Evolutionary conservation across 2,888 invertebrate species (phyloP).

Genomic region (Drosophila antonietae): DNA sequence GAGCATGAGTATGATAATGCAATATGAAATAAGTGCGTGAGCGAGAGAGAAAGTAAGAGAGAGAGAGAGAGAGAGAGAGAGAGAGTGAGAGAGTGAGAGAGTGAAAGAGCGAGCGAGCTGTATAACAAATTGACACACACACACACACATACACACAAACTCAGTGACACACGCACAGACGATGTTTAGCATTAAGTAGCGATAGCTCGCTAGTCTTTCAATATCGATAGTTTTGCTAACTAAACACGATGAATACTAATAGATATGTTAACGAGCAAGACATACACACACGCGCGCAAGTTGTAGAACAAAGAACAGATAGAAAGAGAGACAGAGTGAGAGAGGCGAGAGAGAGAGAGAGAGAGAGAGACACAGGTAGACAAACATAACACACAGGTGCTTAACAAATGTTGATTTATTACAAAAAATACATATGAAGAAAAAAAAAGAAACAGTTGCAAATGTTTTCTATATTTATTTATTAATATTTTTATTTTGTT

Average conservation of each 20-base stretch:
- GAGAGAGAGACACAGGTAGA: constrained; percentile 23
- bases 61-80: no score
- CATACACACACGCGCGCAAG: constrained; percentile 2
- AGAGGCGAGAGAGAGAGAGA: constrained; percentile 32
- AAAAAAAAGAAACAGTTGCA: constrained; percentile 39
- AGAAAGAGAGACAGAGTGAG: constrained; percentile 22
- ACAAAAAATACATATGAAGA: constrained; percentile 3
- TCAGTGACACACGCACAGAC: not conserved
- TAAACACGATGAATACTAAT: constrained; percentile 25
- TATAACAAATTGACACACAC: constrained; percentile 19
- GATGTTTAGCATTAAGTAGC: not conserved
- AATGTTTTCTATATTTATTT: constrained; percentile 49
- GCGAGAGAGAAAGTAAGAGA: not conserved
- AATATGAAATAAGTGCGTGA: constrained; percentile 6
- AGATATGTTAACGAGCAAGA: constrained; percentile 8
- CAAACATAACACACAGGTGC: constrained; percentile 3
- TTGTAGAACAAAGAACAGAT: not conserved
- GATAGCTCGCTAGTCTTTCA: not conserved
- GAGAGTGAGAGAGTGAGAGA: no score
- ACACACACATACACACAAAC: constrained; percentile 13
- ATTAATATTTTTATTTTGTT: constrained; percentile 33
- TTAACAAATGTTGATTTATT: not conserved
- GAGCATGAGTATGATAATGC: constrained; percentile 9
- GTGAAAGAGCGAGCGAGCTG: constrained; percentile 1
- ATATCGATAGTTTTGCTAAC: constrained; percentile 11